Percentiles rank a stretch among this genome's conserved stretches.
These are phyloP conservation scores for Cyanocitta stelleri DNA, from an alignment of 2,113 vertebrate genomes.

Conservation along the genomic window DNA sequence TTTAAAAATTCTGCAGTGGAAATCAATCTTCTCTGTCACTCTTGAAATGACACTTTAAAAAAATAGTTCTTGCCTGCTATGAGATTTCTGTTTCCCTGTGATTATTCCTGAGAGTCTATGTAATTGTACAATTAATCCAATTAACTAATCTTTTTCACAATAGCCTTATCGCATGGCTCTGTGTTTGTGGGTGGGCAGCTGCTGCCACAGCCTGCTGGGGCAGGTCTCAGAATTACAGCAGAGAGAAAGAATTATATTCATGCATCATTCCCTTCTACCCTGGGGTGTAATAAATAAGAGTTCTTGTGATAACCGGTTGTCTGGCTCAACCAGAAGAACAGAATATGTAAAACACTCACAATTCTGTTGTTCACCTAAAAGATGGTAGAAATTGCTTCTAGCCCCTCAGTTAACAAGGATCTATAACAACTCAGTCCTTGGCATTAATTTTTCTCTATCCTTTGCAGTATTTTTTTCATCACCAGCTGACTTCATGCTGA, in stretches of 20 bases:
- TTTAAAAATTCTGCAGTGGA: neutral
- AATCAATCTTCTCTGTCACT: neutral
- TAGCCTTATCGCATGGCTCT: neutral
- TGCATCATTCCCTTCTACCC: neutral
- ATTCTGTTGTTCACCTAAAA: neutral
- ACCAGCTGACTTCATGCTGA: neutral
- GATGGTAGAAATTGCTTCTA: neutral
- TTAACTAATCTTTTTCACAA: neutral
- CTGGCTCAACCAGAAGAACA: neutral
- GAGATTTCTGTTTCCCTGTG: neutral
- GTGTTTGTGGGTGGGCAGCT: neutral
- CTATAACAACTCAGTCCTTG: neutral
- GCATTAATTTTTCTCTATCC: neutral
- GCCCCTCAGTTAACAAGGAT: neutral
- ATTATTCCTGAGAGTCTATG: neutral
- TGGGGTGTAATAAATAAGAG: neutral
- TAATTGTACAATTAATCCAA: neutral
- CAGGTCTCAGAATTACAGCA: neutral
- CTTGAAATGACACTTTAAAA: neutral
- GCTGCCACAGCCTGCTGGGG: neutral
- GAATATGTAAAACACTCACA: neutral
- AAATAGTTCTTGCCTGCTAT: neutral
- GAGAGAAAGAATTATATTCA: neutral
- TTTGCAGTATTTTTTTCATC: neutral
- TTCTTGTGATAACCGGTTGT: neutral